Conservation (phyloP, 2,113 vertebrate genomes). For the Tachysurus fulvidraco region DNA sequence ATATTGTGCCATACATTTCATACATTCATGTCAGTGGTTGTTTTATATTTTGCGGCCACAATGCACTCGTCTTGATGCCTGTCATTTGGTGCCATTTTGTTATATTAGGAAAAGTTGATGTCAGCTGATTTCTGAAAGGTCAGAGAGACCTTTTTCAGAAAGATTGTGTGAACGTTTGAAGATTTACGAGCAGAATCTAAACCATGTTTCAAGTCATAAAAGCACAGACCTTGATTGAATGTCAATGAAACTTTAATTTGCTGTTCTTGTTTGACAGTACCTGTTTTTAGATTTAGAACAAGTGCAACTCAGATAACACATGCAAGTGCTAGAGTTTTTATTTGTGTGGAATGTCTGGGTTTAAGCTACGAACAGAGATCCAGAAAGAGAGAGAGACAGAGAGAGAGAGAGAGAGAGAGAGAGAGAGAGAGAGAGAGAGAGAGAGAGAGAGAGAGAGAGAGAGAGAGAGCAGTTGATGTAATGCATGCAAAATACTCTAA, state of each 20-base stretch:
- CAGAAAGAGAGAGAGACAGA: neutral
- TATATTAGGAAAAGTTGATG: slow-evolving; percentile 9
- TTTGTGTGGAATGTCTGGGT: neutral
- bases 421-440: neutral
- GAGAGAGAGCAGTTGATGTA: neutral
- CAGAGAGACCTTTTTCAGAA: slow-evolving; percentile 14
- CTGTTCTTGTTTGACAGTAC: neutral
- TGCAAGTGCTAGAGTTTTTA: neutral
- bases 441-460: neutral
- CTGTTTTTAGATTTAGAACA: neutral
- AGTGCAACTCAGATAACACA: neutral
- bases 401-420: neutral
- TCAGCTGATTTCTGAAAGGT: slow-evolving; percentile 29
- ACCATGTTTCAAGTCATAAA: slow-evolving; percentile 23
- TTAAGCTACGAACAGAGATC: neutral
- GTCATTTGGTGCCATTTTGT: slow-evolving; percentile 15
- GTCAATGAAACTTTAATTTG: neutral
- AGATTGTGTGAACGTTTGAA: neutral
- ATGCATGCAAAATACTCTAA: slow-evolving; percentile 18
- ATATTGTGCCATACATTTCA: neutral
- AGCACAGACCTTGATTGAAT: neutral
- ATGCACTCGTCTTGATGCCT: neutral
- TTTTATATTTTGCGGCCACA: neutral
- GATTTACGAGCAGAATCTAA: slow-evolving; percentile 6
- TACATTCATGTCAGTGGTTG: neutral